A percentile compares a stretch with the other conserved stretches of the same genome.
Evolutionary conservation across 2,113 vertebrate species (phyloP).

Genomic region (Oryzias celebensis): DNA sequence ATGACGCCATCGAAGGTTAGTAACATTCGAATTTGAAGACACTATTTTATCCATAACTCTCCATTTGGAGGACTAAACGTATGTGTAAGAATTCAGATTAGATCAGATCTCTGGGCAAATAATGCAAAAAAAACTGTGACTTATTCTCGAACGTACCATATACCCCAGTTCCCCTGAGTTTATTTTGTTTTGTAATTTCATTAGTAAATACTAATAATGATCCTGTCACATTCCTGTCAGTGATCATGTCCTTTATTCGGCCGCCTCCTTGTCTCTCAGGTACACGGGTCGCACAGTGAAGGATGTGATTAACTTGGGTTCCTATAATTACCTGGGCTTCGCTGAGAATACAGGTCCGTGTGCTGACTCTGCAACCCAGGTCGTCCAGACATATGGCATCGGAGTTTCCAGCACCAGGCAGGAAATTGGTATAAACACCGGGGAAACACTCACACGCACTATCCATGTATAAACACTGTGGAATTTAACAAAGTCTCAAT

Average conservation of each 20-base stretch:
- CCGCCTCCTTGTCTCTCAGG: slow-evolving; percentile 61
- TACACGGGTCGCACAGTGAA: slow-evolving; percentile 87
- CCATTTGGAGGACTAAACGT: too few relatives aligned
- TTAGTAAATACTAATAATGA: slow-evolving; percentile 7
- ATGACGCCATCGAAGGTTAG: too few relatives aligned
- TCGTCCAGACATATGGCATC: slow-evolving; percentile 82
- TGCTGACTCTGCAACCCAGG: slow-evolving; percentile 80
- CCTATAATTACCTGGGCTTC: slow-evolving; percentile 98
- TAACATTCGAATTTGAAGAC: too few relatives aligned
- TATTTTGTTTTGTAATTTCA: slow-evolving; percentile 8
- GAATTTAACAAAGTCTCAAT: too few relatives aligned
- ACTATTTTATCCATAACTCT: too few relatives aligned
- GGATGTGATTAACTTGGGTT: slow-evolving; percentile 93
- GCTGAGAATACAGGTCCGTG: slow-evolving; percentile 85
- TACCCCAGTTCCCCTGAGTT: not conserved
- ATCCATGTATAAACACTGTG: too few relatives aligned
- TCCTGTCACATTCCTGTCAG: slow-evolving; percentile 4
- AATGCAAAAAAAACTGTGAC: too few relatives aligned
- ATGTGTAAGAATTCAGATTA: too few relatives aligned
- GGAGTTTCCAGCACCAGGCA: slow-evolving; percentile 92
- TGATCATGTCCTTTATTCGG: slow-evolving; percentile 10
- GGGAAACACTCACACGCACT: not conserved
- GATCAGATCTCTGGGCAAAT: too few relatives aligned
- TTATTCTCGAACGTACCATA: too few relatives aligned
- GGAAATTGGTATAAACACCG: slow-evolving; percentile 84